Conservation (phyloP, 2,113 vertebrate species). For the Syngnathus scovelli region DNA sequence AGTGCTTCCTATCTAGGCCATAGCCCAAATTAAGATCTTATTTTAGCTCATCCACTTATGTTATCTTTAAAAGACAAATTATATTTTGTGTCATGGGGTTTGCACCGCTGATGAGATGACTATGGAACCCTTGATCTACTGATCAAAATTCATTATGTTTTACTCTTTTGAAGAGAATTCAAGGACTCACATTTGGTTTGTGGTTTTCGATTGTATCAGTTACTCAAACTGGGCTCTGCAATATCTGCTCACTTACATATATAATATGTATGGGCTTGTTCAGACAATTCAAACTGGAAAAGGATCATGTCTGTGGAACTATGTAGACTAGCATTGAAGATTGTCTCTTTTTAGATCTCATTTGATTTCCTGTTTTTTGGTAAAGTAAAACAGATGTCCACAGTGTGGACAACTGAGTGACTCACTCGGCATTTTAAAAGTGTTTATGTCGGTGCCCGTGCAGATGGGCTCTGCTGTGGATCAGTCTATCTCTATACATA, state of each 20-base stretch:
- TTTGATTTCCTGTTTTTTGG: constrained; percentile 10
- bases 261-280: constrained; percentile 5
- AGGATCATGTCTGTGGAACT: neutral
- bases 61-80: constrained; percentile 56
- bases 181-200: constrained; percentile 25
- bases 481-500: constrained; percentile 28
- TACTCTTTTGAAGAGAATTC: constrained; percentile 40
- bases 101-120: constrained; percentile 52
- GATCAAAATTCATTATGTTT: constrained; percentile 42
- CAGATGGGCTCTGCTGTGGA: constrained; percentile 31
- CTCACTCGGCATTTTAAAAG: constrained; percentile 7
- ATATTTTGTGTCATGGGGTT: constrained; percentile 43
- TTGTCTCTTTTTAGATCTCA: neutral
- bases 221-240: constrained; percentile 32
- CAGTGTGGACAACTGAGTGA: neutral
- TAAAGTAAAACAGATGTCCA: constrained; percentile 23
- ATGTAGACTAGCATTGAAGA: neutral
- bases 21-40: constrained; percentile 45
- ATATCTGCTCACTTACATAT: constrained; percentile 10
- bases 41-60: constrained; percentile 43
- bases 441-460: constrained; percentile 23
- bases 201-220: constrained; percentile 33
- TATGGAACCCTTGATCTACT: constrained; percentile 34
- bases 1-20: constrained; percentile 30
- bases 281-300: neutral